Conservation (phyloP, 2,888 invertebrate species). For the Ditula angustiorana region DNA sequence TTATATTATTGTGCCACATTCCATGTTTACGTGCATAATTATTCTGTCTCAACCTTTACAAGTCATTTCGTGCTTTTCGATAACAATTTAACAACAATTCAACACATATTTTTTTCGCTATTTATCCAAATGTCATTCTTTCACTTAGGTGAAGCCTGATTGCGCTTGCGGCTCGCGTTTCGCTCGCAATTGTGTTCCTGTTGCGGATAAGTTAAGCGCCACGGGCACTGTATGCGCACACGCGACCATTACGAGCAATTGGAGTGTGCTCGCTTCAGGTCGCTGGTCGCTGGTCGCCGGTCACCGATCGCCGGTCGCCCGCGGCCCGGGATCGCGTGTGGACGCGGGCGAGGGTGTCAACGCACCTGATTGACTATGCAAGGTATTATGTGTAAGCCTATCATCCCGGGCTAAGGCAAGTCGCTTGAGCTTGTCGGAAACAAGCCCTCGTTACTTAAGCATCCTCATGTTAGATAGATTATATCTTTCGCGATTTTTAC, state of each 20-base stretch:
- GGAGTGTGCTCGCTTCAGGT: conserved; percentile 46
- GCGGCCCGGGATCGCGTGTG: conserved; percentile 58
- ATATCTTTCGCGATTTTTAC: no score
- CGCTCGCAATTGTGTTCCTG: conserved; percentile 46
- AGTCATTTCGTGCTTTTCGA: no score
- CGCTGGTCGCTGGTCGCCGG: conserved; percentile 42
- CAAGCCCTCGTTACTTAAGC: no score
- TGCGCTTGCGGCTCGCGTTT: conserved; percentile 42
- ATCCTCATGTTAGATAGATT: no score
- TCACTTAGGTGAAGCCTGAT: not conserved
- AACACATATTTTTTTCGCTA: not conserved
- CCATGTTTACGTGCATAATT: no score
- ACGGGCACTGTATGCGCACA: conserved; percentile 49
- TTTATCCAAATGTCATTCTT: not conserved
- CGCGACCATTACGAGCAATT: conserved; percentile 63
- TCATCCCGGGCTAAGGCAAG: not conserved
- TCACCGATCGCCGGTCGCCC: conserved; percentile 53
- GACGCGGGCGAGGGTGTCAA: conserved; percentile 34
- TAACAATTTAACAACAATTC: not conserved
- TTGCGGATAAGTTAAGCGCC: conserved; percentile 50
- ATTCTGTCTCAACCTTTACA: no score
- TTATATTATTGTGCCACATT: no score
- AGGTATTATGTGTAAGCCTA: not conserved
- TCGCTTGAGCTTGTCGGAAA: not conserved
- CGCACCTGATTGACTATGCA: conserved; percentile 43